These are phyloP conservation scores for Mallotus villosus DNA, from an alignment of 2,797 vertebrate genomes.

Conservation along the genomic window DNA sequence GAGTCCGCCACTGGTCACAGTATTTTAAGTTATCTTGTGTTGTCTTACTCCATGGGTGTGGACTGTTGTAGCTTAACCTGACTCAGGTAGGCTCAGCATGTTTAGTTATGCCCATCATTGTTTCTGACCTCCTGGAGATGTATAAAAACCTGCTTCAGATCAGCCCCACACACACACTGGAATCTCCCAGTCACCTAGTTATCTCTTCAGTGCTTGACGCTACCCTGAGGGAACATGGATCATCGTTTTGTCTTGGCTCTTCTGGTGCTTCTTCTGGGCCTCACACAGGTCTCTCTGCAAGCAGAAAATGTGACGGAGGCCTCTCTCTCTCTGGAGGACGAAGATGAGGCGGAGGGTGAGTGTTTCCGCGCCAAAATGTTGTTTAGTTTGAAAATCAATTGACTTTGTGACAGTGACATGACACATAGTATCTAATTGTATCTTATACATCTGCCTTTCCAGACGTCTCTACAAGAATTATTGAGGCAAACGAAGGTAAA, in stretches of 20 bases:
- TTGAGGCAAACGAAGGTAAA: conserved; percentile 33
- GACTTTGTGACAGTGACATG: background rate
- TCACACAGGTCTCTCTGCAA: conserved; percentile 11
- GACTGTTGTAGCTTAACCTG: too few relatives aligned
- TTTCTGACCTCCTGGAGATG: background rate
- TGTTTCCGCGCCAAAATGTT: background rate
- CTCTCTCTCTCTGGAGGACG: too few relatives aligned
- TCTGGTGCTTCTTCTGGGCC: conserved; percentile 18
- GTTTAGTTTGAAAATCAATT: background rate
- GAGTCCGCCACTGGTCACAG: too few relatives aligned
- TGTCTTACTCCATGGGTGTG: too few relatives aligned
- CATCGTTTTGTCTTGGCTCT: conserved; percentile 12
- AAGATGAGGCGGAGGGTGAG: conserved; percentile 16
- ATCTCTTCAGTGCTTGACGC: conserved; percentile 21
- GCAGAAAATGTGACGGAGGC: too few relatives aligned
- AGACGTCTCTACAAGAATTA: conserved; percentile 29
- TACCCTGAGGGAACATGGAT: conserved; percentile 28
- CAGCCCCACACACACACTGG: conserved; percentile 8
- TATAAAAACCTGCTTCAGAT: conserved; percentile 7
- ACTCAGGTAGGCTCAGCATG: background rate
- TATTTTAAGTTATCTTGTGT: too few relatives aligned
- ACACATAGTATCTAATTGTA: background rate
- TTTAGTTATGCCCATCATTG: conserved; percentile 22
- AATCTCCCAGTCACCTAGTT: background rate
- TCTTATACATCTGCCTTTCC: background rate